A percentile compares a stretch with the other conserved stretches of the same genome.
Conservation (phyloP, 2,888 invertebrate species). For the Cantharis nigra region DNA sequence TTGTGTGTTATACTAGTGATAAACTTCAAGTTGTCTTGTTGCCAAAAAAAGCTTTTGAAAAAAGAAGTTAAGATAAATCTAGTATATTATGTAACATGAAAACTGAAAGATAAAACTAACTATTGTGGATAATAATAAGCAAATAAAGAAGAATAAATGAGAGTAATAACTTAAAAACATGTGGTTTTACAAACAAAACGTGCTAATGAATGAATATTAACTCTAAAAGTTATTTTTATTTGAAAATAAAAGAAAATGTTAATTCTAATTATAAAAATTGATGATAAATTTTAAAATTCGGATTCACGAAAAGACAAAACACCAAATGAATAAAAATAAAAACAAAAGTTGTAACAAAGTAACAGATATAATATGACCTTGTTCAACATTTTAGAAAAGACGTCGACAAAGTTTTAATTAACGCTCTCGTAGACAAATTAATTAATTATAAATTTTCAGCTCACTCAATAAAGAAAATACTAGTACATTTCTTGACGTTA, state of each 20-base stretch:
- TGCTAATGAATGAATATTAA: neutral
- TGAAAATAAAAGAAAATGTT: neutral
- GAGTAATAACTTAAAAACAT: neutral
- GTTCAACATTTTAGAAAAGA: no score
- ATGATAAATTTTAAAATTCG: neutral
- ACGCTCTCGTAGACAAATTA: no score
- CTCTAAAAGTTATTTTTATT: neutral
- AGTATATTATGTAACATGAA: neutral
- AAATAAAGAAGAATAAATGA: neutral
- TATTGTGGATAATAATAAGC: neutral
- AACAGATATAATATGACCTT: no score
- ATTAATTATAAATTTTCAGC: no score
- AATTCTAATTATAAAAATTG: neutral
- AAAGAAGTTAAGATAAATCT: neutral
- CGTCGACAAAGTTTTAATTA: no score
- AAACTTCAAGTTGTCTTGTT: neutral
- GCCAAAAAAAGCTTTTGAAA: neutral
- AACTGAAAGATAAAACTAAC: neutral
- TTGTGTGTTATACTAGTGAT: neutral
- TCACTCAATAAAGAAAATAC: no score
- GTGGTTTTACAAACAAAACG: neutral
- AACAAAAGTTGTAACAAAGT: no score
- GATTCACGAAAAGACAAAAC: no score
- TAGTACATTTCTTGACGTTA: no score
- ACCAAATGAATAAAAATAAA: no score